These are phyloP conservation scores for Carcinoscorpius rotundicauda DNA, from an alignment of 1,140 invertebrate species.

Conservation along the genomic window DNA sequence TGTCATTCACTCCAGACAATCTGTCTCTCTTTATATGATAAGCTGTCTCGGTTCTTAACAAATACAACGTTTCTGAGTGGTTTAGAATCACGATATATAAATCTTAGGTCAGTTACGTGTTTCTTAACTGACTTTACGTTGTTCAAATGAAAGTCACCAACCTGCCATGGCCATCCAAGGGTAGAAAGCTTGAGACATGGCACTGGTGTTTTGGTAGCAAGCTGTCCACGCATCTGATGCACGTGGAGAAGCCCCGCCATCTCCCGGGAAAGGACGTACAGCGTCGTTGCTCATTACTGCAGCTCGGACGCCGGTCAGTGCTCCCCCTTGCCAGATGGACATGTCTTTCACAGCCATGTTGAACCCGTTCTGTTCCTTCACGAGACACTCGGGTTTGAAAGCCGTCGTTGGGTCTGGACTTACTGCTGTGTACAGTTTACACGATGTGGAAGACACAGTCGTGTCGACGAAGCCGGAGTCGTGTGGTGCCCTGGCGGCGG, in stretches of 20 bases:
- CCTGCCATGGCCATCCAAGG: slow-evolving; percentile 98
- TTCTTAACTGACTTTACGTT: too few relatives aligned
- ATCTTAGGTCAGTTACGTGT: too few relatives aligned
- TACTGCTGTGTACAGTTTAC: slow-evolving; percentile 57
- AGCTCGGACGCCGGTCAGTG: slow-evolving; percentile 40
- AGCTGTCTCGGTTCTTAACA: too few relatives aligned
- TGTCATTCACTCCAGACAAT: too few relatives aligned
- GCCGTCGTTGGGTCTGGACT: slow-evolving; percentile 8
- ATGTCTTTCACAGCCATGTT: slow-evolving; percentile 22
- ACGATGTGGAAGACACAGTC: slow-evolving; percentile 39
- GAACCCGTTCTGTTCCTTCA: slow-evolving; percentile 24
- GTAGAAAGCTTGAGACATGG: slow-evolving; percentile 66
- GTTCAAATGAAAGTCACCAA: slow-evolving; percentile 39
- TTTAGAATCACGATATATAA: too few relatives aligned
- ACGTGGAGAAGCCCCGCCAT: slow-evolving; percentile 27
- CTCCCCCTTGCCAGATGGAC: slow-evolving; percentile 39
- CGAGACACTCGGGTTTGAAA: slow-evolving; percentile 24
- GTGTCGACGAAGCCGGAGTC: slow-evolving; percentile 53
- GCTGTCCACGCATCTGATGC: slow-evolving; percentile 61
- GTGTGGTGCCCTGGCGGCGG: slow-evolving; percentile 51
- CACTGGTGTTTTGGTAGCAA: slow-evolving; percentile 58
- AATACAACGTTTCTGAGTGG: too few relatives aligned
- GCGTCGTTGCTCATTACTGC: slow-evolving; percentile 11
- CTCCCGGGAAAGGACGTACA: slow-evolving; percentile 22
- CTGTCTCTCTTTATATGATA: too few relatives aligned